Conservation (phyloP, 1,140 invertebrate species). For the Penaeus vannamei region DNA sequence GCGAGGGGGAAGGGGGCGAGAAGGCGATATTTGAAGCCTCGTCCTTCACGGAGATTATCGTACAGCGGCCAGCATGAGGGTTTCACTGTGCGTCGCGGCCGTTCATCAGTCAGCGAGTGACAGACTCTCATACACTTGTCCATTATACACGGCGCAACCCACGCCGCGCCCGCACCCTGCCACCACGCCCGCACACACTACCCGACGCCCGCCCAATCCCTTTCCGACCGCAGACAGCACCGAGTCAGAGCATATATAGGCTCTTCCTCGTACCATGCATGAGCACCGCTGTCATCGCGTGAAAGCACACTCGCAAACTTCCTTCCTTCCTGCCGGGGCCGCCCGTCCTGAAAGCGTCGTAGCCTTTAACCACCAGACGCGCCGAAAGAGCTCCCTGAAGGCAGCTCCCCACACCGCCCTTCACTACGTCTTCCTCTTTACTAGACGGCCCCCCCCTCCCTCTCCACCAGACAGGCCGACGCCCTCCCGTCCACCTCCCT, state of each 20-base stretch:
- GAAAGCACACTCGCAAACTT: no score
- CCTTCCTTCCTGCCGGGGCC: no score
- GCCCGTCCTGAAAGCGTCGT: no score
- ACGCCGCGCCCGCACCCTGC: not conserved
- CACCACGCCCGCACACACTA: not conserved
- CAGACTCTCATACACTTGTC: slow-evolving; percentile 62
- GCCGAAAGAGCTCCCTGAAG: no score
- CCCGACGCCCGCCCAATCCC: not conserved
- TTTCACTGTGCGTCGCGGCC: slow-evolving; percentile 53
- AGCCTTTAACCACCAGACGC: no score
- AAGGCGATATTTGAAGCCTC: slow-evolving; percentile 1
- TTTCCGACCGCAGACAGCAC: no score
- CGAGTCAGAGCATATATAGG: not conserved
- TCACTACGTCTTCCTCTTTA: no score
- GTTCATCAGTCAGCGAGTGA: slow-evolving; percentile 63
- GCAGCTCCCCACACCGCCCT: no score
- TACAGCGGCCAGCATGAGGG: slow-evolving; percentile 47
- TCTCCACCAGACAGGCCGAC: slow-evolving; percentile 9
- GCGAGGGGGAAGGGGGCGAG: not conserved
- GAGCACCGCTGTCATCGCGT: no score
- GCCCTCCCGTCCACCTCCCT: not conserved
- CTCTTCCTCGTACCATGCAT: no score
- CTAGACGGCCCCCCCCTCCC: no score
- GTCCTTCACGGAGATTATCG: slow-evolving; percentile 34
- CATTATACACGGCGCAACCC: slow-evolving; percentile 49